Percentiles rank a stretch among this genome's conserved stretches.
phyloP scores from a whole-genome alignment of 1,140 invertebrate species.

The Ericerus pela region DNA sequence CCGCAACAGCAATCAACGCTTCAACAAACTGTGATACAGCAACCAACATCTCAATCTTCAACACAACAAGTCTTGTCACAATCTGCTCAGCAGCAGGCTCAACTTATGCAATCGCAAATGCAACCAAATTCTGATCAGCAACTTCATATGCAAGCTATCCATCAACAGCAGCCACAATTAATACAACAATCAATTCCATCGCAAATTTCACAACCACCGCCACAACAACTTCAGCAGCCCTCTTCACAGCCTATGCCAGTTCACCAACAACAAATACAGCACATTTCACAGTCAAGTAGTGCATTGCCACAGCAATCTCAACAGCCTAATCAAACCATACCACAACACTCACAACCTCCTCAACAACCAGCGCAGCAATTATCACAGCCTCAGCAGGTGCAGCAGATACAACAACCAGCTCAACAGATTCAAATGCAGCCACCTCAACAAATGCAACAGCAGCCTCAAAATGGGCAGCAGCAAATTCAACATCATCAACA shows the following conservation, averaged over 20 bases:
- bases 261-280: constrained; percentile 20
- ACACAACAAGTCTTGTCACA: constrained; percentile 31
- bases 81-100: constrained; percentile 18
- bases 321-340: constrained; percentile 17
- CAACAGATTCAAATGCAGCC: constrained; percentile 15
- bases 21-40: constrained; percentile 14
- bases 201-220: constrained; percentile 31
- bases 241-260: constrained; percentile 19
- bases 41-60: constrained; percentile 27
- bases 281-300: constrained; percentile 18
- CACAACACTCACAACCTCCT: constrained; percentile 27
- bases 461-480: constrained; percentile 17
- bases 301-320: constrained; percentile 16
- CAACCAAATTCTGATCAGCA: constrained; percentile 20
- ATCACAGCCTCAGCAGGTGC: constrained; percentile 16
- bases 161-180: constrained; percentile 18
- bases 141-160: constrained; percentile 18
- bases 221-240: constrained; percentile 18
- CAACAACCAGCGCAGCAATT: constrained; percentile 15
- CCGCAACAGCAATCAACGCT: constrained; percentile 12
- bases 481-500: constrained; percentile 32
- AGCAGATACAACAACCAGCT: constrained; percentile 16
- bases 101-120: constrained; percentile 16
- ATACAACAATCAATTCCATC: constrained; percentile 22
- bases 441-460: constrained; percentile 19